Base-by-base conservation (phyloP, 2,113 vertebrate genomes). In the Scortum barcoo region DNA sequence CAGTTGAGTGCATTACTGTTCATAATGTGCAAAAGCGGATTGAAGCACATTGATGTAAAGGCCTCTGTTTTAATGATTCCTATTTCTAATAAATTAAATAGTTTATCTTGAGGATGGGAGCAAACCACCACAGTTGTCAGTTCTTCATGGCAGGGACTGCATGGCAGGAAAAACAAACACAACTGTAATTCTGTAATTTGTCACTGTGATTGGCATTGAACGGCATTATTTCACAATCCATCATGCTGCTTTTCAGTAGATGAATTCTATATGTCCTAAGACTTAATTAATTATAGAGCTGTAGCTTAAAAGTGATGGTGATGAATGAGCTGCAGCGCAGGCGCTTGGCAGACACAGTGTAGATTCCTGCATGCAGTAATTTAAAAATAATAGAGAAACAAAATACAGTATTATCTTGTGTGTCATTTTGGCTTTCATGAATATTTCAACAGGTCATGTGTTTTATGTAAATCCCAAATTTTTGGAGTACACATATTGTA, bases 261-360 rank as follows among this genome's bases (percentile, higher is more conserved):
- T 73, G 66, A 40, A 46, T 78, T 76, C n/a, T 62, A 46, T 57
- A 56, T 38, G 58, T 57, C n/a, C 17, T 3, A 66, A 67, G n/a
- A 74, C 72, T 81, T 75, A 51, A 83, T 69, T 38, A 44, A 70
- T 84, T 80, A 78, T 63, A 53, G 42, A 73, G 73, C 70, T 60
- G 60, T 60, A 73, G 51, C 65, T 71, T 74, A 54, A 81, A 67
- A 66, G 36, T 50, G 57, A 71, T 74, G 30, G 30, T 77, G 72
- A 78, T 76, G 33, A 81, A 80, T 81, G 33, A 22, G 40, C 61
- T 76, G 73, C 69, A 72, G 63, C 75, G 57, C 72, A 50, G 24
- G 26, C 68, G 65, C 78, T 60, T 85, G 19, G 46, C 80, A 63
- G 73, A 57, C 20, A 44, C 20, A 57, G 19, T n/a, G 16, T 14